Percentiles rank a stretch among this genome's conserved stretches.
Conservation (phyloP, 2,888 invertebrate genomes). For the Erebia palarica region DNA sequence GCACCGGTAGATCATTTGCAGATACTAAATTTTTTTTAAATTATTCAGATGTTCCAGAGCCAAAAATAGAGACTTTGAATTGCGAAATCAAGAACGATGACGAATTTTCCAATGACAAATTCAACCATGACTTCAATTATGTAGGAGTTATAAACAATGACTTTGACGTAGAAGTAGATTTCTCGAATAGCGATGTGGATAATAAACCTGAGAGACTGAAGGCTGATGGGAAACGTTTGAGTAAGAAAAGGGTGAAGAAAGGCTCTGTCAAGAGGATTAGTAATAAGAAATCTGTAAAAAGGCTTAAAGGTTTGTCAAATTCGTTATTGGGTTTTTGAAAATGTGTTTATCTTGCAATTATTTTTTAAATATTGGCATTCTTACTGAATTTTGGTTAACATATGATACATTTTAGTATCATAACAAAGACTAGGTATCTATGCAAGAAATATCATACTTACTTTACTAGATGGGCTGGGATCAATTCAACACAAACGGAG, state of each 20-base stretch:
- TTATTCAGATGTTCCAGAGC: not conserved
- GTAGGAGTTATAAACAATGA: not conserved
- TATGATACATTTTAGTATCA: too few species aligned
- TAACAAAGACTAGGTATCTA: too few species aligned
- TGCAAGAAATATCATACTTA: too few species aligned
- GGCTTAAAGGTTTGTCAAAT: not conserved
- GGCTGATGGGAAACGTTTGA: not conserved
- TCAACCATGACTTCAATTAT: constrained; percentile 1
- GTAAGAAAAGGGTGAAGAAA: not conserved
- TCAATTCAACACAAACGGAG: too few species aligned
- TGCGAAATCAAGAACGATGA: constrained; percentile 6
- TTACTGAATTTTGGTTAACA: too few species aligned
- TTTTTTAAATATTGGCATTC: too few species aligned
- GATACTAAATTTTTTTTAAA: not conserved
- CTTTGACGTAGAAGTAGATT: not conserved
- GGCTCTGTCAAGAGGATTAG: not conserved
- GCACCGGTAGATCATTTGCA: too few species aligned
- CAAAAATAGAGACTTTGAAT: not conserved
- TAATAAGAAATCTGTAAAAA: constrained; percentile 7
- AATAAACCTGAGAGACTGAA: not conserved
- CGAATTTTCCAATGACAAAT: not conserved
- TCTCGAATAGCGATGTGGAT: not conserved
- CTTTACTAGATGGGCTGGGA: too few species aligned
- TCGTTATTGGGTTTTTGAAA: too few species aligned
- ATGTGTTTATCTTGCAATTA: too few species aligned